Percentiles rank a stretch among this genome's conserved stretches.
phyloP scores from a whole-genome alignment of 2,888 invertebrate species.

The Athalia circularis region DNA sequence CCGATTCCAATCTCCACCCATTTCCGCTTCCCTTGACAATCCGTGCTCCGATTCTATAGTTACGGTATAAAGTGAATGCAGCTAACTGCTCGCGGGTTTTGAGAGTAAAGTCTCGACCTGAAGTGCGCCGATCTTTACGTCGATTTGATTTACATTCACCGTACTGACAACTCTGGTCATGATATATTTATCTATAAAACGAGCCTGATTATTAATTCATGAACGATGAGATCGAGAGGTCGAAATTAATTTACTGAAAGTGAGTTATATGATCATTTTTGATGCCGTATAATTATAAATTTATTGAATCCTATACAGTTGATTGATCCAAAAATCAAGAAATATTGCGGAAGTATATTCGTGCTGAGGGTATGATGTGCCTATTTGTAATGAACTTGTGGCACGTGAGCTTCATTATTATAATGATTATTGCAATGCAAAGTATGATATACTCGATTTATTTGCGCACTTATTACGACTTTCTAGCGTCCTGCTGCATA shows the following conservation, averaged over 20 bases:
- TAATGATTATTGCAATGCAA: too few species aligned
- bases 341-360: too few species aligned
- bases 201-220: too few species aligned
- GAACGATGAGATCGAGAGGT: too few species aligned
- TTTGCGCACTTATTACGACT: slow-evolving; percentile 2
- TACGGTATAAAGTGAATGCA: slow-evolving; percentile 24
- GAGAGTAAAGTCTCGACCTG: neutral
- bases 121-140: neutral
- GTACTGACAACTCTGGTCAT: neutral
- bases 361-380: too few species aligned
- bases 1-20: slow-evolving; percentile 13
- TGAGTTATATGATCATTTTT: too few species aligned
- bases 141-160: slow-evolving; percentile 7
- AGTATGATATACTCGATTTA: neutral
- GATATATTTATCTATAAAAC: neutral
- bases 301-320: too few species aligned
- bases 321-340: too few species aligned
- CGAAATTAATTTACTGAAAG: too few species aligned
- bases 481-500: neutral
- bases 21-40: slow-evolving; percentile 26
- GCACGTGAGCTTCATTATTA: too few species aligned
- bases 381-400: too few species aligned
- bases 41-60: neutral
- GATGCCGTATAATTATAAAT: too few species aligned
- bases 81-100: neutral